Conservation (phyloP, 2,797 vertebrate species). For the Euphonia xanthogaster region DNA sequence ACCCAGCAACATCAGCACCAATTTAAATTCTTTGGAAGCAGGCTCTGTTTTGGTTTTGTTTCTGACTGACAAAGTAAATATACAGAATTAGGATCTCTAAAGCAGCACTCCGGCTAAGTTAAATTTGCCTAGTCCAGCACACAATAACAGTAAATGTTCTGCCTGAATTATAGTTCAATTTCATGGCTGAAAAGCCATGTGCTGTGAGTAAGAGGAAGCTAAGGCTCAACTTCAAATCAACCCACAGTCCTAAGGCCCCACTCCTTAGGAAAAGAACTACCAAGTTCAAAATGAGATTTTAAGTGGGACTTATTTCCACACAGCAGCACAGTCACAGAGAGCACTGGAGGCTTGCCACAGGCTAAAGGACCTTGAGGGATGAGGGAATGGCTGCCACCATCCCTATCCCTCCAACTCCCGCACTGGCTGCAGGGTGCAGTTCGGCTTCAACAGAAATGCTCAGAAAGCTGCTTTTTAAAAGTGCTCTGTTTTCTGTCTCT, state of each 20-base stretch:
- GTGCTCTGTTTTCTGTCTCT: not conserved
- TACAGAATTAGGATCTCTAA: not conserved
- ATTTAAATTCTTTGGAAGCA: not conserved
- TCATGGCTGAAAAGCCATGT: not conserved
- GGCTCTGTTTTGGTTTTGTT: not conserved
- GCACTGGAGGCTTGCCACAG: not conserved
- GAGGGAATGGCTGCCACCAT: not conserved
- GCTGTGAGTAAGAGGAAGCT: not conserved
- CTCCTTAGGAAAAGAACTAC: not conserved
- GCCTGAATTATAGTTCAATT: not conserved
- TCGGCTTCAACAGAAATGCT: not conserved
- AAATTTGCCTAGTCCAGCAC: not conserved
- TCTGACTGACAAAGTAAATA: not conserved
- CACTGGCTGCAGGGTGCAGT: rapidly evolving
- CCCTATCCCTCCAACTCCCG: not conserved
- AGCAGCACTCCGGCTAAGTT: not conserved
- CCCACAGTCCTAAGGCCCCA: not conserved
- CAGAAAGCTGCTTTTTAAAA: not conserved
- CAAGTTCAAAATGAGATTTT: not conserved
- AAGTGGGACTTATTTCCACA: not conserved
- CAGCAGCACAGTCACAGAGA: rapidly evolving
- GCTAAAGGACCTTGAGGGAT: rapidly evolving
- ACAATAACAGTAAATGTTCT: not conserved
- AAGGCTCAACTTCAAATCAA: not conserved
- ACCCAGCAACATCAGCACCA: not conserved